Base-by-base conservation (phyloP, 2,888 invertebrate genomes). In the Odontomyia ornata region DNA sequence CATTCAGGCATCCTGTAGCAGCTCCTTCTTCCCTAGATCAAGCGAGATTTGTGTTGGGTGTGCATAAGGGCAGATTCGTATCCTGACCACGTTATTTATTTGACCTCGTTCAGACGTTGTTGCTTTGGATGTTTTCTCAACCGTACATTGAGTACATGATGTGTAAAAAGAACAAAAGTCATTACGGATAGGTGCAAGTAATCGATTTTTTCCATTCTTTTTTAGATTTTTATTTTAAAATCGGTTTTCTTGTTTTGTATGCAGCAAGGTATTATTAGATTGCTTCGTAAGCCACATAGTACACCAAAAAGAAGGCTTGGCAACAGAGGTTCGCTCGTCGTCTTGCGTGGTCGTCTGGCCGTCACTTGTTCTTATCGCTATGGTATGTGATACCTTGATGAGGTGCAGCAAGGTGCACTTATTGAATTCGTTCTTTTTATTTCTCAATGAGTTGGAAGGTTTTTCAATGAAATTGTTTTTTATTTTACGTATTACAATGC, bases 81-180 rank as follows among this genome's bases (percentile, higher is more conserved):
- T 73, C 60, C 73, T 73, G 73, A 36, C 60, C 60, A 60, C 60
- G 60, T 73, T 57, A 73, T 73, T 73, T 73, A 73, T 57, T 73
- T 73, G 57, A 30, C 28, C 43, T 57, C 25, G 46, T 69, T 30
- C 25, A 43, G 46, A 69, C 46, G 69, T 69, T 69, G 60, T n/a
- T n/a, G n/a, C n/a, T n/a, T n/a, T n/a, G n/a, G n/a, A n/a, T n/a
- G n/a, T 18, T 60, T 60, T 60, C 15, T 15, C 60, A 60, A 25
- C 25, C 25, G 60, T 25, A 23, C 15, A 52, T 18, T 18, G 18
- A 15, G 18, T 25, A 60, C 18, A 25, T 18, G 25, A 18, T 7
- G 25, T 18, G 25, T 25, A 57, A 57, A 73, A 57, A 28, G 56
- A 56, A 28, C 13, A 72, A 30, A 57, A 73, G 36, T 57, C 57